Base-by-base conservation (phyloP, 2,113 vertebrate species). In the Rhizomys pruinosus region DNA sequence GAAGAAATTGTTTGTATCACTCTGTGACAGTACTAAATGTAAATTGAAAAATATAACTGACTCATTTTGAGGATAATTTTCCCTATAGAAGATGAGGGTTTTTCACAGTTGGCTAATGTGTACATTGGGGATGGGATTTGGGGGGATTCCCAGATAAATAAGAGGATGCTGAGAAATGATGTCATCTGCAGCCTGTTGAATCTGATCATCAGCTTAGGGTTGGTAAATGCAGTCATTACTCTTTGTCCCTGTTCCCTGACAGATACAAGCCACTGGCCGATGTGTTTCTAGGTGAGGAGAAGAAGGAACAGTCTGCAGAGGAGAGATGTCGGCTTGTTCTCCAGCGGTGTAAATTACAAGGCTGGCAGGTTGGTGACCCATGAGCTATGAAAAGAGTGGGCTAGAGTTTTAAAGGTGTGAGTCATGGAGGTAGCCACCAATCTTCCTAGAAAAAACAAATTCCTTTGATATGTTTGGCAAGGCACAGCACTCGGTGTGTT, bases 281-380 rank as follows among this genome's bases (percentile, higher is more conserved):
- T 74, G 98, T 97, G 47, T 97, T 97, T 88, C 94, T 98, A 92
- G 98, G 97, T 25, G 98, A 98, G 92, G 98, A 98, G 92, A 98
- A 97, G 97, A 98, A 97, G 97, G 98, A 98, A 71, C 88, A 98
- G 96, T 97, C 98, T 2, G 90, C 98, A 4, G 98, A 98, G 94
- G 99, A 99, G 94, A 98, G 97, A 96, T 99, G 99, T 84, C 98
- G 96, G 77, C 98, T 98, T 55, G 97, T 99, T 93, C 99, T 99
- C 90, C 99, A 99, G 89, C 98, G 98, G 87, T 99, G 98, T 95
- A 98, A 98, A 96, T 98, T 99, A 87, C 99, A 99, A 92, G 99
- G 99, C 96, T 99, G 99, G 99, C 99, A 99, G 99, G 99, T 99
- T 97, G 97, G 98, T 98, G 95, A 96, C 93, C 87, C 61, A 92